Conservation (phyloP, 2,888 invertebrate species). For the Bellardia pandia region DNA sequence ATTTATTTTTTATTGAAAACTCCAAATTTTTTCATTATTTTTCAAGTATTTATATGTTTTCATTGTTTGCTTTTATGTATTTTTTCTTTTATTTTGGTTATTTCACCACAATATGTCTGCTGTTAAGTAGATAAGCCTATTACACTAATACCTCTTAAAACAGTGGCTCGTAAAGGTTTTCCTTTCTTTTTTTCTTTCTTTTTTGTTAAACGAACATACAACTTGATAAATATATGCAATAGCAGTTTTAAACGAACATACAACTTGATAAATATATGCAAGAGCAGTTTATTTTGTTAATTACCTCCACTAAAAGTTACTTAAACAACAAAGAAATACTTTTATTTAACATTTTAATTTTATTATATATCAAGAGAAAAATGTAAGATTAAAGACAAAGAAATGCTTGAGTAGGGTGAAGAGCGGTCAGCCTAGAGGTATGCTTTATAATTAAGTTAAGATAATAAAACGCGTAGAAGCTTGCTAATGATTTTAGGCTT, state of each 20-base stretch:
- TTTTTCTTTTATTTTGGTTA: slow-evolving; percentile 20
- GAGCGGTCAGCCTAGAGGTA: background rate
- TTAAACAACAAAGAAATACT: slow-evolving; percentile 12
- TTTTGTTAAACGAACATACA: slow-evolving; percentile 12
- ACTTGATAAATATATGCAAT: background rate
- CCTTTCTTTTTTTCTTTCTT: slow-evolving; percentile 39
- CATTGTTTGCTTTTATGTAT: slow-evolving; percentile 19
- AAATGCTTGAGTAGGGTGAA: background rate
- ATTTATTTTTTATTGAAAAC: background rate
- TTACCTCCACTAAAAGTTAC: slow-evolving; percentile 46
- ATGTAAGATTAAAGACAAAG: background rate
- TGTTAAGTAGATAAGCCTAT: slow-evolving; percentile 70
- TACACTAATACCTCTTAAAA: slow-evolving; percentile 62
- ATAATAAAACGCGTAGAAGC: background rate
- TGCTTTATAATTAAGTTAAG: slow-evolving; percentile 12
- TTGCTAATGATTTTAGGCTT: background rate
- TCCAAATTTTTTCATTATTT: slow-evolving; percentile 30
- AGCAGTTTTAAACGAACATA: slow-evolving; percentile 7
- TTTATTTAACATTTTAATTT: slow-evolving; percentile 17
- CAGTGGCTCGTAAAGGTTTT: slow-evolving; percentile 41
- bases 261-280: background rate
- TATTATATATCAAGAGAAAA: slow-evolving; percentile 10
- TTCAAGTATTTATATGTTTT: slow-evolving; percentile 35
- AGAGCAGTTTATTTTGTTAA: slow-evolving; percentile 47
- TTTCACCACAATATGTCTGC: slow-evolving; percentile 64